These are phyloP conservation scores for Diadema setosum DNA, from an alignment of 35 echinoderm and acorn worm species.

Conservation along the genomic window DNA sequence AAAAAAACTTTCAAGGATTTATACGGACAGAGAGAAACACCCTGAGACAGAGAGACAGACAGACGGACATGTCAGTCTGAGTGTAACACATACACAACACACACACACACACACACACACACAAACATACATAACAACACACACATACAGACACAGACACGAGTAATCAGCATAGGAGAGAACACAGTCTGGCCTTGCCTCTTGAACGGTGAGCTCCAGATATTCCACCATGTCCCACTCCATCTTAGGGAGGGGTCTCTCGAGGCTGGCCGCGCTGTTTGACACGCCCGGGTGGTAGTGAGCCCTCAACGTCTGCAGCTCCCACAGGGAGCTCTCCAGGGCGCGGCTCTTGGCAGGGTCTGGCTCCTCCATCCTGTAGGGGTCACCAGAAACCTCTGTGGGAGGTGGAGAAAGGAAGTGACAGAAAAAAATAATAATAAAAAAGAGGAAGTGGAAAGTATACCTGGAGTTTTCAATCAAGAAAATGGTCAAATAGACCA, in stretches of 20 bases:
- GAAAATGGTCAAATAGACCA: no score
- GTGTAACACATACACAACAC: no score
- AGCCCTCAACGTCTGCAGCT: slow-evolving; percentile 74
- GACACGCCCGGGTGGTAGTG: slow-evolving; percentile 89
- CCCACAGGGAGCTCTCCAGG: slow-evolving; percentile 93
- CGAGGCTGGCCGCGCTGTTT: slow-evolving; percentile 51
- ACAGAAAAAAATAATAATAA: background rate
- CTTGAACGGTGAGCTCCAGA: slow-evolving; percentile 55
- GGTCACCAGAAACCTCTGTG: slow-evolving; percentile 67
- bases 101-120: no score
- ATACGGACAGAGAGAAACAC: no score
- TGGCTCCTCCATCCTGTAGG: slow-evolving; percentile 70
- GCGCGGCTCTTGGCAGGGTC: slow-evolving; percentile 73
- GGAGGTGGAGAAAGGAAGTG: background rate
- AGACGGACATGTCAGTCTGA: no score
- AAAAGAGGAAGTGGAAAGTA: background rate
- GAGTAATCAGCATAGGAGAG: no score
- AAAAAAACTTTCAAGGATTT: no score
- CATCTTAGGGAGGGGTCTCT: slow-evolving; percentile 73
- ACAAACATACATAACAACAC: no score
- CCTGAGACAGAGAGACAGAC: no score
- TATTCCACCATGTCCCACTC: slow-evolving; percentile 77
- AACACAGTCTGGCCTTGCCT: no score
- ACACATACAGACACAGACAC: no score
- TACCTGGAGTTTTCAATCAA: no score